These are phyloP conservation scores for Entomobrya proxima DNA, from an alignment of 2,888 invertebrate genomes.

Conservation along the genomic window DNA sequence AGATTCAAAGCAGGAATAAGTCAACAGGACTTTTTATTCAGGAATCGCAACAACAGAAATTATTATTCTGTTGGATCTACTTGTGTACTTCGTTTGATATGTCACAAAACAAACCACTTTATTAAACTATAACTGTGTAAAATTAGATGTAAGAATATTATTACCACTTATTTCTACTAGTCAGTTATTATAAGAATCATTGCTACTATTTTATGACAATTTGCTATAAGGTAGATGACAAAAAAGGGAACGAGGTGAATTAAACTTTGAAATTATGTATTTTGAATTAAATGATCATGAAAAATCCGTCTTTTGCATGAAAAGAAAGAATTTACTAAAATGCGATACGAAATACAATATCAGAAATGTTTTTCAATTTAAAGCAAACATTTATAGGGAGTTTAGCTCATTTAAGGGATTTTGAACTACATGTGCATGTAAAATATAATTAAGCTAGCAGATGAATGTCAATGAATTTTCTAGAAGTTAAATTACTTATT, in stretches of 20 bases:
- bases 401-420: too few species aligned
- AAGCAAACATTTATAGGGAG: neutral
- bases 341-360: constrained; percentile 37
- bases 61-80: too few species aligned
- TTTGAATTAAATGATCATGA: constrained; percentile 12
- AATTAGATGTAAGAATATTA: too few species aligned
- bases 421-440: too few species aligned
- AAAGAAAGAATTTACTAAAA: constrained; percentile 7
- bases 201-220: too few species aligned
- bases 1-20: constrained; percentile 34
- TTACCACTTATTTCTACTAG: too few species aligned
- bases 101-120: too few species aligned
- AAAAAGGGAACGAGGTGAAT: neutral
- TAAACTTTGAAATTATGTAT: constrained; percentile 19
- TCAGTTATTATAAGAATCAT: too few species aligned
- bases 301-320: constrained; percentile 43
- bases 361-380: neutral
- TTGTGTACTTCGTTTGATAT: too few species aligned
- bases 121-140: too few species aligned
- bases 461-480: neutral
- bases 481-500: neutral
- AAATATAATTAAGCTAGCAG: neutral
- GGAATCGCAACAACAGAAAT: neutral
- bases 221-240: too few species aligned
- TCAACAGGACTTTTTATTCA: neutral